Conservation (phyloP, 1,140 invertebrate species). For the Aricia agestis region DNA sequence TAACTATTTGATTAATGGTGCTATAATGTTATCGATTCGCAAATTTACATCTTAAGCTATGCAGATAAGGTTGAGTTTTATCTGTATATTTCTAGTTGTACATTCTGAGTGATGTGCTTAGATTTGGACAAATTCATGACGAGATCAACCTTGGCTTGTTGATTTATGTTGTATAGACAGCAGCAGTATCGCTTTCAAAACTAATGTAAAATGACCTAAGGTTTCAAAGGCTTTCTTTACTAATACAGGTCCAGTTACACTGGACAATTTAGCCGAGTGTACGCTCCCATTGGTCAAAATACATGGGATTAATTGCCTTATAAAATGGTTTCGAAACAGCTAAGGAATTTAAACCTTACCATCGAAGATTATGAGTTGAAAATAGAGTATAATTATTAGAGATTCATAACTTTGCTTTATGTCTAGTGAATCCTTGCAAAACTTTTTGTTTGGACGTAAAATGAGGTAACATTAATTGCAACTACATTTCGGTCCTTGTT, state of each 20-base stretch:
- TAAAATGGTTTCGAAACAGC: not conserved
- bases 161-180: not conserved
- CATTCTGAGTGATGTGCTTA: not conserved
- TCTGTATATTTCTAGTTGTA: not conserved
- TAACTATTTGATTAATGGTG: no score
- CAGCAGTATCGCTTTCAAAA: not conserved
- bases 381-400: not conserved
- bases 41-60: not conserved
- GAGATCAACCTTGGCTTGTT: not conserved
- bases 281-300: not conserved
- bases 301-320: not conserved
- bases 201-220: not conserved
- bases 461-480: not conserved
- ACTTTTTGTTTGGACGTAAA: not conserved
- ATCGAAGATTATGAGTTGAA: not conserved
- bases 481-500: not conserved
- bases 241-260: not conserved
- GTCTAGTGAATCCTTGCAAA: not conserved
- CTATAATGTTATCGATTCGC: no score
- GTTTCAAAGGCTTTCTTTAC: not conserved
- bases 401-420: not conserved
- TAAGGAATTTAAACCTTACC: not conserved
- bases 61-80: not conserved
- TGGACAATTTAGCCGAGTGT: not conserved
- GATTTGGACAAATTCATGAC: conserved; percentile 3